Percentiles rank a stretch among this genome's conserved stretches.
phyloP scores from a whole-genome alignment of 2,113 vertebrate genomes.

The Speoplatyrhinus poulsoni region DNA sequence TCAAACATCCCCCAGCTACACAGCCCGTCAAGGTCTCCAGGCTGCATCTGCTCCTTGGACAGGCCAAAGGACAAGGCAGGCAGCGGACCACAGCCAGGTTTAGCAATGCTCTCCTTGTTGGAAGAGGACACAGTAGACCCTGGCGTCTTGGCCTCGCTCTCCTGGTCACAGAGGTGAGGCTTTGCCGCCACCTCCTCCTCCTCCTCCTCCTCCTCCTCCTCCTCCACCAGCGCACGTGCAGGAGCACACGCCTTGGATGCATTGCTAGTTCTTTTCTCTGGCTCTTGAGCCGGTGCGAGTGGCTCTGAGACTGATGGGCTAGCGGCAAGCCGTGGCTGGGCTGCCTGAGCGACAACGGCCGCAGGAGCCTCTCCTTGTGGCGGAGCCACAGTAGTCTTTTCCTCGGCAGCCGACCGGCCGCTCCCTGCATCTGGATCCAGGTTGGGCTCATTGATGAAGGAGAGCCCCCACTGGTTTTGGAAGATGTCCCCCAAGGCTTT shows the following conservation, averaged over 20 bases:
- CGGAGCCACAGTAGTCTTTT: constrained; percentile 80
- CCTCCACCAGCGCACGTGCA: constrained; percentile 74
- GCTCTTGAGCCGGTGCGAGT: constrained; percentile 85
- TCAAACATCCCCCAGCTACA: constrained; percentile 92
- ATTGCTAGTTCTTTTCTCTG: constrained; percentile 92
- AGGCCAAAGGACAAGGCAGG: constrained; percentile 86
- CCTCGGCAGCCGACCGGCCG: constrained; percentile 74
- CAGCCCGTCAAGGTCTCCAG: constrained; percentile 88
- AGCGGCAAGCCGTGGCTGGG: constrained; percentile 83
- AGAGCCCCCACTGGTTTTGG: constrained; percentile 99
- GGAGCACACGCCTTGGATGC: constrained; percentile 75
- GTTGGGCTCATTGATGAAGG: constrained; percentile 97
- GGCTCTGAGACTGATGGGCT: constrained; percentile 82
- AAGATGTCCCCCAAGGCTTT: constrained; percentile 98
- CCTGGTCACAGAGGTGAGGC: too few relatives aligned
- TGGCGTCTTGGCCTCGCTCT: constrained; percentile 75
- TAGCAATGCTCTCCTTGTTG: constrained; percentile 86
- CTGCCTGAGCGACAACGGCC: constrained; percentile 77
- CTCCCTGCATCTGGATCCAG: constrained; percentile 82
- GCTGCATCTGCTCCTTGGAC: constrained; percentile 86
- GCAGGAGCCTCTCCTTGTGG: constrained; percentile 86
- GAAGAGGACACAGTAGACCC: constrained; percentile 84
- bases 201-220: constrained; percentile 80
- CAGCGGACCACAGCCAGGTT: constrained; percentile 82
- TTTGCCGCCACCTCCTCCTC: constrained; percentile 74